Evolutionary conservation across 2,113 vertebrate genomes (phyloP), one percentile per base, ranked within the genome.

Genomic region (Cinclus mexicanus): DNA sequence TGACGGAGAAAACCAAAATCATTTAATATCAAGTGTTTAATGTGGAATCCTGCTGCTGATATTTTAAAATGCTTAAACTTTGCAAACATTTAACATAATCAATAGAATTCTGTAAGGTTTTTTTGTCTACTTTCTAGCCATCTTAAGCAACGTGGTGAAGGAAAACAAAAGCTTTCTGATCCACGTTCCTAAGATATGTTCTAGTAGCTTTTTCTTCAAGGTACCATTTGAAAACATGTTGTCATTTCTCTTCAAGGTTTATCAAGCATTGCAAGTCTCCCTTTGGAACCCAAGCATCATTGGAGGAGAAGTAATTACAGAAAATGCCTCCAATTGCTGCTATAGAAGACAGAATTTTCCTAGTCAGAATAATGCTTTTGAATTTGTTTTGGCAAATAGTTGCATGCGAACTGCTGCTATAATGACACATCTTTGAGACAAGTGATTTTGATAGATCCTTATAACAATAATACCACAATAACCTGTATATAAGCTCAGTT

Each of bases 201-300:
- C 39, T 44, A 72, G 60, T 14, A 90, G 24, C 35, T 61, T 90
- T 83, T 83, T 65, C 89, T 84, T 85, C 53, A 82, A 64, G 49
- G 77, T 78, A 60, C 16, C 11, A 86, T 81, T 89, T 88, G 39
- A 92, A 96, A 80, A 31, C 24, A 78, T 0, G 0, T 23, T 92
- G 55, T 25, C 64, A 87, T 80, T 94, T 94, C 49, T 75, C 49
- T 87, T 87, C 56, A 92, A 94, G 33, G 11, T 67, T 95, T 81
- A 91, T 81, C 56, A 89, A 87, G 83, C 35, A 64, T 17, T 75
- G 17, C 33, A 89, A 87, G 25, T 71, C 20, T 70, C 69, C 31
- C 77, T 78, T 75, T 89, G 72, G 60, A 89, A 70, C 10, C 21
- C 37, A 87, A 92, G 56, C 24, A 56, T 50, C 3, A 3, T 42